Conservation (phyloP, 2,888 invertebrate genomes). For the Pocota personata region DNA sequence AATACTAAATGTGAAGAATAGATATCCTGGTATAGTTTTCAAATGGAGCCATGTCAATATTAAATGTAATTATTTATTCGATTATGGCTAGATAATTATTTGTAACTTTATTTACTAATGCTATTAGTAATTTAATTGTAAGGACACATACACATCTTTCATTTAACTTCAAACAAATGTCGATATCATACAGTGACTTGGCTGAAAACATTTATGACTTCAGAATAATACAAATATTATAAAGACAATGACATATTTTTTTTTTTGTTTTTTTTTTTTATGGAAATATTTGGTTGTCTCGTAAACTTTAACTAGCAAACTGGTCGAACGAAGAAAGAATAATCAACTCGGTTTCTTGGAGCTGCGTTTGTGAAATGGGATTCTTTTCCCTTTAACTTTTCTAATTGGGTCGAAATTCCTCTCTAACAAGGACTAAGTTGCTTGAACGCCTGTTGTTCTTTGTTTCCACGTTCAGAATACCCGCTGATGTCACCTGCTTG, state of each 20-base stretch:
- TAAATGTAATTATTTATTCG: no score
- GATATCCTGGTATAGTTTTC: no score
- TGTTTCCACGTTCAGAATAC: conserved; percentile 17
- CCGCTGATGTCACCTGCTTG: conserved; percentile 36
- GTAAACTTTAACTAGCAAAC: conserved; percentile 23
- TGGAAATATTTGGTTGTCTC: conserved; percentile 30
- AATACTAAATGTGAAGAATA: no score
- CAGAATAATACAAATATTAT: background rate
- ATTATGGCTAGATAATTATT: no score
- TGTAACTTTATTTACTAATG: no score
- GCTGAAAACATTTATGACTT: background rate
- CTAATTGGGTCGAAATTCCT: conserved; percentile 81
- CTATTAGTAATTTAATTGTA: no score
- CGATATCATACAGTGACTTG: background rate
- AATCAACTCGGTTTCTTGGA: conserved; percentile 21
- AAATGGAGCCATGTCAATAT: no score
- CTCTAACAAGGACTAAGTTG: conserved; percentile 78
- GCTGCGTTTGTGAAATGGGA: conserved; percentile 25
- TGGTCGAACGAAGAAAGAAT: conserved; percentile 7
- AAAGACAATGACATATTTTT: background rate
- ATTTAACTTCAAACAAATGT: background rate
- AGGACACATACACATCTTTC: no score
- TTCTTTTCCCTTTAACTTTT: conserved; percentile 75
- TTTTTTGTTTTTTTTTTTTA: background rate
- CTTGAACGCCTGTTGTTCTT: conserved; percentile 28